phyloP scores from a whole-genome alignment of 2,797 vertebrate genomes.

The Pseudotriccus pelzelni region DNA sequence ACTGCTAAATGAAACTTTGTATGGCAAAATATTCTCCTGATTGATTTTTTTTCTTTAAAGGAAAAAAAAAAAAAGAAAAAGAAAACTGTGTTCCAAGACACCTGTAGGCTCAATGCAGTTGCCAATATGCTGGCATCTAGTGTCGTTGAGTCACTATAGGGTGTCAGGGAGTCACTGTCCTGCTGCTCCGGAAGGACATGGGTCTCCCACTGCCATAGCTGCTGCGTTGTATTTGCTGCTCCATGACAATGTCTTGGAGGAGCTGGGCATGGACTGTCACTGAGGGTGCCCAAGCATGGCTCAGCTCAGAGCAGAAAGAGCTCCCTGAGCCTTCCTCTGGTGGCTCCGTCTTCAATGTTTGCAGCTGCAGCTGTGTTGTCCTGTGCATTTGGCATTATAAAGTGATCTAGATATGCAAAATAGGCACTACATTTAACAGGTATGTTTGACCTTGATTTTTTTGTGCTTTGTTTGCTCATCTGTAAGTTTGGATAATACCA shows the following conservation, averaged over 20 bases:
- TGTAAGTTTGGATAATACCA: conserved; percentile 40
- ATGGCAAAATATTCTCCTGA: background rate
- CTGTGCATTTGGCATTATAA: background rate
- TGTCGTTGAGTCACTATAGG: rapidly evolving
- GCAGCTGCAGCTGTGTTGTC: background rate
- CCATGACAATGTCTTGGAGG: background rate
- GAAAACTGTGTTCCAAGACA: background rate
- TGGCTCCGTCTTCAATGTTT: background rate
- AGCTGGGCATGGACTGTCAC: background rate
- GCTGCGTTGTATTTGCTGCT: background rate
- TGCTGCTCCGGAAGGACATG: background rate
- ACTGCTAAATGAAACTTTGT: background rate
- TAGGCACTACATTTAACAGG: background rate
- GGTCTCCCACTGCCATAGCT: background rate
- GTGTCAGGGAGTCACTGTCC: no score
- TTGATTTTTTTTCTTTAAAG: background rate
- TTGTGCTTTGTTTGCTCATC: conserved; percentile 26
- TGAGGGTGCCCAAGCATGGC: rapidly evolving
- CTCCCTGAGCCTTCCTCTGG: background rate
- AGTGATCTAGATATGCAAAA: background rate
- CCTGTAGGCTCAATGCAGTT: rapidly evolving
- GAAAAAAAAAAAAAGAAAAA: background rate
- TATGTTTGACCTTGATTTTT: conserved; percentile 30
- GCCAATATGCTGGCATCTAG: background rate
- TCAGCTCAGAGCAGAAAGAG: background rate